Evolutionary conservation across 2,888 invertebrate genomes (phyloP), one percentile per base, ranked within the genome.

Genomic region (Perithous albicinctus): DNA sequence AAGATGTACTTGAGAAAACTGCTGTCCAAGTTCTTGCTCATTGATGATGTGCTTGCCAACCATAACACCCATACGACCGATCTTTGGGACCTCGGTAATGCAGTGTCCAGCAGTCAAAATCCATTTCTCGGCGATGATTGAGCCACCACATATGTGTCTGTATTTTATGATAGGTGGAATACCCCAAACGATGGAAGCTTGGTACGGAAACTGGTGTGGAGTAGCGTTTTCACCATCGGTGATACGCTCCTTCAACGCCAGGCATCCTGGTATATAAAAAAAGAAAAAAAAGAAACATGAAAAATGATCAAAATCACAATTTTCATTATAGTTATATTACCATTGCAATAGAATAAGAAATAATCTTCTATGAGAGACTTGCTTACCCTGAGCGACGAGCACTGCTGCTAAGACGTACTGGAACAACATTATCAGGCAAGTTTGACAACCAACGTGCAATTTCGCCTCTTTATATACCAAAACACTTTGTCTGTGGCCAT

Each of bases 11-110:
- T 64, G 20, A 35, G 87, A 70, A 7, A 80, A 54, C 74, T 92
- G 90, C 87, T 94, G 94, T 0, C 89, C 90, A 5, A 26, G 8
- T 38, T 91, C 90, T 2, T n/a, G 32, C 26, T 26, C 12, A 43
- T 73, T 66, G 0, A 95, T 91, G 69, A 93, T 93, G 87, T 94
- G 94, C 0, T 94, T 94, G n/a, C 95, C 95, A 0, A 94, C 94
- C 0, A 94, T 90, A 0, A 94, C 94, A 88, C 78, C 85, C 23
- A 87, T 73, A 1, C 69, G 82, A 67, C 93, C 91, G 12, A 86
- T 41, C 38, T 86, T 86, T 80, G 93, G 91, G 8, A 89, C 83
- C 2, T 84, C 86, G 0, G 86, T 87, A 61, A 93, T 43, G 82
- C 93, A 93, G 78, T 93, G 93, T 18, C 89, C 93, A 72, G 93